Evolutionary conservation across 2,113 vertebrate genomes (phyloP).

Genomic region (Thymallus thymallus): DNA sequence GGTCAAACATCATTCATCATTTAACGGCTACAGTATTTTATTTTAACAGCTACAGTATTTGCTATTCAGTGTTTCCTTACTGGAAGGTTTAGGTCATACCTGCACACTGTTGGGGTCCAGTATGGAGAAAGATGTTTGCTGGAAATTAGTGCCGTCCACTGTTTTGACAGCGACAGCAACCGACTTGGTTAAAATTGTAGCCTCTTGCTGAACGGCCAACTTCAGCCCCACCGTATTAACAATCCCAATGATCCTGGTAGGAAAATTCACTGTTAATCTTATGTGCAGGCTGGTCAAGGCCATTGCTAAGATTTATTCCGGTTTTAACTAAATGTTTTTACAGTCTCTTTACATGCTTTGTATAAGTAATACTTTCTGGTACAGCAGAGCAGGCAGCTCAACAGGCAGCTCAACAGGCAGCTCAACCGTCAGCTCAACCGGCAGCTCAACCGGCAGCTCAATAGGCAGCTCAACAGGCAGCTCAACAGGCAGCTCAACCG

Average conservation of each 20-base stretch:
- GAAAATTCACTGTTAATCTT: background rate
- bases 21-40: background rate
- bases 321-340: no score
- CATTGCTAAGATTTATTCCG: no score
- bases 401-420: no score
- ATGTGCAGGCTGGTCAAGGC: background rate
- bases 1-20: no score
- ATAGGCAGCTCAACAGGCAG: no score
- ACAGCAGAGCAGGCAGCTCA: no score
- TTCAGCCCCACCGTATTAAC: constrained; percentile 88
- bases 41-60: background rate
- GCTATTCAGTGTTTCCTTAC: background rate
- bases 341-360: no score
- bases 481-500: background rate
- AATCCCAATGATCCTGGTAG: constrained; percentile 81
- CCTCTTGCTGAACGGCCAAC: constrained; percentile 70
- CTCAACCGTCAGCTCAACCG: no score
- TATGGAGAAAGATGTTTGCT: constrained; percentile 78
- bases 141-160: constrained; percentile 75
- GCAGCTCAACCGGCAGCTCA: no score
- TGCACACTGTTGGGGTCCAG: constrained; percentile 74
- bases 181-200: constrained; percentile 69
- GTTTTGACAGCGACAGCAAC: constrained; percentile 84
- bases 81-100: constrained; percentile 65
- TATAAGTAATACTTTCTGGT: no score